Percentiles rank a stretch among this genome's conserved stretches.
These are phyloP conservation scores for Pandion haliaetus DNA, from an alignment of 2,113 vertebrate genomes.

Conservation along the genomic window DNA sequence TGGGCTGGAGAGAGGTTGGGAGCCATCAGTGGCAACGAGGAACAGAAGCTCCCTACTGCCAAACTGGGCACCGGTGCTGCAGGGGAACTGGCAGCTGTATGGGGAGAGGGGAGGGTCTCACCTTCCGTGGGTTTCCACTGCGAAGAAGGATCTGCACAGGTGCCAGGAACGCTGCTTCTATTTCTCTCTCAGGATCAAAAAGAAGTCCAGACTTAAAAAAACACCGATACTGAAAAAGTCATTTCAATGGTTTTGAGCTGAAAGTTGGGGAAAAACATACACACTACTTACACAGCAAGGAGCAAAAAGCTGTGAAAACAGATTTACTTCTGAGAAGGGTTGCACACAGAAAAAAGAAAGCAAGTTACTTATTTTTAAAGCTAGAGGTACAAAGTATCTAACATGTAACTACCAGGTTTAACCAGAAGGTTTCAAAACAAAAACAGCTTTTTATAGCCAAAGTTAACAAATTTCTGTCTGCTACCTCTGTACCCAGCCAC, in stretches of 20 bases:
- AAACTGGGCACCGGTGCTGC: rapidly evolving
- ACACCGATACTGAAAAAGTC: background rate
- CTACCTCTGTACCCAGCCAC: background rate
- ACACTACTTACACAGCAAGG: background rate
- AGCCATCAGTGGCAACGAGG: background rate
- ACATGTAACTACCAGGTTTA: background rate
- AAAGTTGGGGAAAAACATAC: background rate
- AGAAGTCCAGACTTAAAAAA: background rate
- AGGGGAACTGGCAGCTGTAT: rapidly evolving
- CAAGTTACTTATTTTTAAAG: background rate
- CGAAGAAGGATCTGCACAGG: background rate
- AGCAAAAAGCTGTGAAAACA: background rate
- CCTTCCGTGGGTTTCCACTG: background rate
- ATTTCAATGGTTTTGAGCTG: background rate
- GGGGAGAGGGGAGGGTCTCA: background rate
- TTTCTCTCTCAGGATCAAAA: background rate
- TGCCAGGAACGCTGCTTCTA: background rate
- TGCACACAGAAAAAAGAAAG: background rate
- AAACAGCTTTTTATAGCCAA: background rate
- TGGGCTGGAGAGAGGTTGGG: background rate
- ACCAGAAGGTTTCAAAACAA: background rate
- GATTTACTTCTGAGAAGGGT: background rate
- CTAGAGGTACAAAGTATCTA: background rate
- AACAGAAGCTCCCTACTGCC: background rate
- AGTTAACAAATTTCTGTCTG: background rate